phyloP scores from a whole-genome alignment of 2,888 invertebrate genomes.

The Caenorhabditis zanzibari region DNA sequence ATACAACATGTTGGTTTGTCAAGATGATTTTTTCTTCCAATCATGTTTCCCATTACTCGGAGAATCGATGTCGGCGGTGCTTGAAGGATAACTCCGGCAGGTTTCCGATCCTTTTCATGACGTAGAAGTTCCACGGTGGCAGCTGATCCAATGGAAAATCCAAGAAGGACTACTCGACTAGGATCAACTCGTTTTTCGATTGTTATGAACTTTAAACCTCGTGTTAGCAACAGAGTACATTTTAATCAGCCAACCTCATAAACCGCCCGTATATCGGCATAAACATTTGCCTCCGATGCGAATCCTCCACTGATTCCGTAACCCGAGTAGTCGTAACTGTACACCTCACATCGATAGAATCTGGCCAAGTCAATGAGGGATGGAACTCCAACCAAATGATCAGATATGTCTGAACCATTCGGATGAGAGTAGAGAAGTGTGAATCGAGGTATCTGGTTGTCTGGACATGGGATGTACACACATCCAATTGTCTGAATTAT shows the following conservation, averaged over 20 bases:
- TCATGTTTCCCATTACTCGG: conserved; percentile 61
- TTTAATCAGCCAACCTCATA: conserved; percentile 42
- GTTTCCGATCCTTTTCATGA: conserved; percentile 28
- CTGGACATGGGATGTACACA: conserved; percentile 63
- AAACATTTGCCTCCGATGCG: conserved; percentile 70
- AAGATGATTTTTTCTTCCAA: conserved; percentile 51
- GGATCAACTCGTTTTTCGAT: conserved; percentile 61
- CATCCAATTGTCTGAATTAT: conserved; percentile 71
- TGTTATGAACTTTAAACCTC: conserved; percentile 66
- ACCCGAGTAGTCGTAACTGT: conserved; percentile 78
- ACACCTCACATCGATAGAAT: conserved; percentile 74
- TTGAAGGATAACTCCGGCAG: conserved; percentile 74
- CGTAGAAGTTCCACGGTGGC: conserved; percentile 63
- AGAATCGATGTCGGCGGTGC: conserved; percentile 74
- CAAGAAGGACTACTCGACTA: conserved; percentile 70
- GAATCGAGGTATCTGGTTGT: conserved; percentile 59
- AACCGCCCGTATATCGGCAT: conserved; percentile 74
- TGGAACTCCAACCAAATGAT: conserved; percentile 73
- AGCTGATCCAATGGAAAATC: conserved; percentile 77
- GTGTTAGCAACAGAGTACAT: background rate
- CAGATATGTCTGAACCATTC: conserved; percentile 77
- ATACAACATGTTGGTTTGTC: conserved; percentile 63
- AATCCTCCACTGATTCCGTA: conserved; percentile 76
- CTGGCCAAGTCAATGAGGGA: conserved; percentile 67
- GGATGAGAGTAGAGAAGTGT: conserved; percentile 78